Percentiles rank a stretch among this genome's conserved stretches.
These are phyloP conservation scores for Grus americana DNA, from an alignment of 2,113 vertebrate species.

Conservation along the genomic window DNA sequence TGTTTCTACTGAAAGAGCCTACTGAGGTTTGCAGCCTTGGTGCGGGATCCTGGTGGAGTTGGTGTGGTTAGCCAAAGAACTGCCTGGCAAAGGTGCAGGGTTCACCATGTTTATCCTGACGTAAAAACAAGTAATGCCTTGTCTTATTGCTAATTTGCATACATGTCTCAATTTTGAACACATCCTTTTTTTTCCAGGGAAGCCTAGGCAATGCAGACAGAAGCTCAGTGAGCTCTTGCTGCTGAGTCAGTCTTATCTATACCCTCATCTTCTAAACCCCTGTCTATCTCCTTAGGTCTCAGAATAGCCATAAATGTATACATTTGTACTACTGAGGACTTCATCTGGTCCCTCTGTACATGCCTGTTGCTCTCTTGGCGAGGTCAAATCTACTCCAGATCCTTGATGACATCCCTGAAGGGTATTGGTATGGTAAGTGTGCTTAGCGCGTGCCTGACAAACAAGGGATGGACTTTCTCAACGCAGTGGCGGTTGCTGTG, in stretches of 20 bases:
- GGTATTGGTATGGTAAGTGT: background rate
- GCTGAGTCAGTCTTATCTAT: background rate
- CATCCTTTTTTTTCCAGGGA: background rate
- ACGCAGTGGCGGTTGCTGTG: background rate
- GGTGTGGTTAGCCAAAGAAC: background rate
- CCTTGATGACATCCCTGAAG: background rate
- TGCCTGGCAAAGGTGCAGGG: background rate
- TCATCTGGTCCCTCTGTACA: background rate
- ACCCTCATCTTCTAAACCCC: background rate
- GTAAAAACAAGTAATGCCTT: constrained; percentile 20
- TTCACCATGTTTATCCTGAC: background rate
- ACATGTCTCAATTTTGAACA: background rate
- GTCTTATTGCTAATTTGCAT: background rate
- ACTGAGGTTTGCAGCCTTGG: background rate
- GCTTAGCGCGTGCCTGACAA: background rate
- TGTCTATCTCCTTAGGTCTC: background rate
- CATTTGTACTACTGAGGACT: background rate
- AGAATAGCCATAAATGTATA: background rate
- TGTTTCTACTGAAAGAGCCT: background rate
- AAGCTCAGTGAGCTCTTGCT: background rate
- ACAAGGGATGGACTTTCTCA: background rate
- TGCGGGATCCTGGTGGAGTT: background rate
- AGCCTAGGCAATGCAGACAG: background rate
- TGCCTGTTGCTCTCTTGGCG: background rate
- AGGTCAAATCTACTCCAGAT: background rate